phyloP scores from a whole-genome alignment of 2,888 invertebrate species.

The Dilophus febrilis region DNA sequence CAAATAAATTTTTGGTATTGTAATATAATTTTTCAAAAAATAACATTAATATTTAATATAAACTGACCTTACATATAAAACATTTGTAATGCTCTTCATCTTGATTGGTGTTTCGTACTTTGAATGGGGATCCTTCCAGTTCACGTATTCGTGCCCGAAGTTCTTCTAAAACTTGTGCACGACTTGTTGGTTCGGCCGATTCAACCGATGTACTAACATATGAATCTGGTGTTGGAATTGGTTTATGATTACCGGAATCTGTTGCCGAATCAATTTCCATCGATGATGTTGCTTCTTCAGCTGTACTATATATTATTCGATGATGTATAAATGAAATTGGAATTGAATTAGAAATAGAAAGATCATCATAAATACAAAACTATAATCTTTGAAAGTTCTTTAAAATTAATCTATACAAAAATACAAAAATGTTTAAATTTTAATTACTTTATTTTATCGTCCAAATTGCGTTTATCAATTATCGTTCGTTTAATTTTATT shows the following conservation, averaged over 20 bases:
- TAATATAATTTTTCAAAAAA: no score
- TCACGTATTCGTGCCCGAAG: constrained; percentile 38
- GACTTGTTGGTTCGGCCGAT: constrained; percentile 28
- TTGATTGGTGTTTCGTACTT: constrained; percentile 16
- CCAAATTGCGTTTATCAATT: constrained; percentile 2
- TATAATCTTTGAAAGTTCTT: background rate
- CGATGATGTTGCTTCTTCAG: constrained; percentile 11
- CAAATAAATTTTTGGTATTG: no score
- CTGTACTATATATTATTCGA: constrained; percentile 5
- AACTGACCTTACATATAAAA: constrained; percentile 55
- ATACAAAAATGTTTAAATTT: background rate
- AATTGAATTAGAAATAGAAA: no score
- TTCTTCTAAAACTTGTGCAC: constrained; percentile 36
- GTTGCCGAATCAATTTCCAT: constrained; percentile 11
- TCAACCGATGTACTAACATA: constrained; percentile 30
- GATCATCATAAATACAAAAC: no score
- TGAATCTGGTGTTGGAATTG: constrained; percentile 28
- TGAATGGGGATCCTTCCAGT: constrained; percentile 29
- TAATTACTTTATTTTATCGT: constrained; percentile 4
- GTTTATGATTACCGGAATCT: constrained; percentile 5
- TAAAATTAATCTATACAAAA: background rate
- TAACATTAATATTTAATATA: constrained; percentile 14
- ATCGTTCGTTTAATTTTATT: background rate
- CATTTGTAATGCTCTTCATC: constrained; percentile 45
- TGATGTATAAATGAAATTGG: no score